Evolutionary conservation across 2,113 vertebrate species (phyloP).

Genomic region (Geococcyx californianus): DNA sequence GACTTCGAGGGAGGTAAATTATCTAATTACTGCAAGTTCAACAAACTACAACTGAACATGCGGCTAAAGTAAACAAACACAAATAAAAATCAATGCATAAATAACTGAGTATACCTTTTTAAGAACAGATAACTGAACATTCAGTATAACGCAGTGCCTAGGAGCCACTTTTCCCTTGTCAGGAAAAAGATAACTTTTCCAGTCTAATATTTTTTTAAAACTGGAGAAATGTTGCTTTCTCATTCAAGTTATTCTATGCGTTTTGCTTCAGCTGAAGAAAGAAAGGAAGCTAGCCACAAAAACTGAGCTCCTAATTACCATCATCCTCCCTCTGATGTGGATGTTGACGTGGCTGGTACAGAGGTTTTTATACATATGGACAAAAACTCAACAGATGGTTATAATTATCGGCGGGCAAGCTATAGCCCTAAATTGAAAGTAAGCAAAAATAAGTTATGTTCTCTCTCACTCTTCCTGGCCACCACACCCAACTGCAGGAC

Average conservation of each 20-base stretch:
- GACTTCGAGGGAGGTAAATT: not conserved
- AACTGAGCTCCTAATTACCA: conserved; percentile 13
- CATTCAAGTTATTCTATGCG: not conserved
- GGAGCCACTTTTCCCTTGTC: not conserved
- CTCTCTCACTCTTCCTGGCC: not conserved
- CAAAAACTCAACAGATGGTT: conserved; percentile 64
- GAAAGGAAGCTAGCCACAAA: not conserved
- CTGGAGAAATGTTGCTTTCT: not conserved
- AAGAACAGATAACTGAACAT: not conserved
- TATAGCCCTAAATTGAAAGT: conserved; percentile 48
- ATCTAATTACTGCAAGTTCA: conserved; percentile 42
- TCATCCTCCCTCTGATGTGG: conserved; percentile 6
- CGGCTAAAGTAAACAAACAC: conserved; percentile 20
- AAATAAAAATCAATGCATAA: not conserved
- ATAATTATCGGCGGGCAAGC: conserved; percentile 49
- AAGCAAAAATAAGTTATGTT: not conserved
- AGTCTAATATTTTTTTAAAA: not conserved
- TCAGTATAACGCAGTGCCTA: not conserved
- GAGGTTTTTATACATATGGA: conserved; percentile 23
- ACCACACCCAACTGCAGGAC: not conserved
- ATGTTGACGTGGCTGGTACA: conserved; percentile 35
- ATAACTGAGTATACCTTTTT: not conserved
- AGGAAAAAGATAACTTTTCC: not conserved
- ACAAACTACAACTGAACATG: not conserved
- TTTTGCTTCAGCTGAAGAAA: not conserved